Conservation (phyloP, 2,797 vertebrate species). For the Babyrousa celebensis region DNA sequence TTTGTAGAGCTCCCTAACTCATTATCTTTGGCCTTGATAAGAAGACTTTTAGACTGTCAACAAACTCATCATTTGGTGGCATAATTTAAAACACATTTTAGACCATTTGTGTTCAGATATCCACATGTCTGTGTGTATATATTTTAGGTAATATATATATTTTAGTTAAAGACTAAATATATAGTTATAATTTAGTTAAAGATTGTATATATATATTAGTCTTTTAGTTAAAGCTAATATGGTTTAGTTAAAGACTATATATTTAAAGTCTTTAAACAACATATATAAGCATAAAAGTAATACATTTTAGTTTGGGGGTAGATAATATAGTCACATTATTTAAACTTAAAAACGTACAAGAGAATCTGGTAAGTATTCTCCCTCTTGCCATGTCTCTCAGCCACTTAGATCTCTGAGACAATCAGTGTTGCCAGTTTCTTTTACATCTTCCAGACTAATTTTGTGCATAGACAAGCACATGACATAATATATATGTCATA, state of each 20-base stretch:
- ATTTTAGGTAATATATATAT: no score
- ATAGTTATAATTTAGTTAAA: no score
- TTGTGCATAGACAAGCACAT: neutral
- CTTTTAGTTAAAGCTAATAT: neutral
- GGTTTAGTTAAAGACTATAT: conserved; percentile 30
- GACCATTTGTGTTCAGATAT: conserved; percentile 31
- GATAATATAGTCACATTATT: neutral
- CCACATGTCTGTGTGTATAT: neutral
- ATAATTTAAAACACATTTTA: neutral
- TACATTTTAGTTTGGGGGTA: conserved; percentile 17
- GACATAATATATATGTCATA: neutral
- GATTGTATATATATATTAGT: no score
- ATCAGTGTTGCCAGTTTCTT: neutral
- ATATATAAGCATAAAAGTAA: neutral
- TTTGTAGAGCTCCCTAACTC: neutral
- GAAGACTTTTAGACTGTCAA: neutral
- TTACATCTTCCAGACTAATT: neutral
- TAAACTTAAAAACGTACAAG: conserved; percentile 47
- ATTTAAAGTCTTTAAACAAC: no score
- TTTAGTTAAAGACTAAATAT: no score
- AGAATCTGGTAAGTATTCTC: neutral
- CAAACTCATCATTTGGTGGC: conserved; percentile 5
- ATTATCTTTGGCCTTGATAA: neutral
- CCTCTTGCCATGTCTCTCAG: neutral
- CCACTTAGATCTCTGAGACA: neutral